These are phyloP conservation scores for Pardalotus punctatus DNA, from an alignment of 2,113 vertebrate species.

Conservation along the genomic window DNA sequence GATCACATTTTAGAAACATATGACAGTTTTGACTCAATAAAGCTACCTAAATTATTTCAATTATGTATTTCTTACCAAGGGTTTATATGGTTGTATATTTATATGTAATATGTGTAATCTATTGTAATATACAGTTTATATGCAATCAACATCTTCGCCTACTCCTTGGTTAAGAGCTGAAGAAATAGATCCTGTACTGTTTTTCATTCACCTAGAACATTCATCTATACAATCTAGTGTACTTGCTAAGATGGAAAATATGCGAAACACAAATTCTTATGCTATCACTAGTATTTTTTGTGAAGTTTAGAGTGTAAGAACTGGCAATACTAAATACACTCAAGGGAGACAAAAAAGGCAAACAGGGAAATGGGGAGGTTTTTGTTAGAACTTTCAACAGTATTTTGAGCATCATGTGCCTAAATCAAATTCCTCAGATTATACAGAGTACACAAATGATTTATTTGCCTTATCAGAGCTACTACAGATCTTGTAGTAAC, in stretches of 20 bases:
- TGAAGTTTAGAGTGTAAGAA: not conserved
- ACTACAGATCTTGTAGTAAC: not conserved
- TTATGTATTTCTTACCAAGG: not conserved
- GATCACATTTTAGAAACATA: not conserved
- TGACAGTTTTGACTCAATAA: not conserved
- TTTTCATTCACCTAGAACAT: not conserved
- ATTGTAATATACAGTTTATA: not conserved
- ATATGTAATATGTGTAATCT: not conserved
- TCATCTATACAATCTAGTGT: not conserved
- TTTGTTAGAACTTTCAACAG: not conserved
- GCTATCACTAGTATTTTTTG: not conserved
- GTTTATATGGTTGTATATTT: not conserved
- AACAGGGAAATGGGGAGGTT: not conserved
- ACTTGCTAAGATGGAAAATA: not conserved
- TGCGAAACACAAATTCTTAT: not conserved
- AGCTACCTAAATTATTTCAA: not conserved
- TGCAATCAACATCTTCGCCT: not conserved
- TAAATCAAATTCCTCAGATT: not conserved
- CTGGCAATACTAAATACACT: not conserved
- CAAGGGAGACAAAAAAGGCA: not conserved
- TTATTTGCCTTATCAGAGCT: conserved; percentile 15
- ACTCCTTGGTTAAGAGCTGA: not conserved
- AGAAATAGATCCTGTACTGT: not conserved
- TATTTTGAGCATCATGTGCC: not conserved
- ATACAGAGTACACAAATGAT: not conserved